A percentile compares a stretch with the other conserved stretches of the same genome.
phyloP scores from a whole-genome alignment of 2,797 vertebrate genomes.

The Todus mexicanus region DNA sequence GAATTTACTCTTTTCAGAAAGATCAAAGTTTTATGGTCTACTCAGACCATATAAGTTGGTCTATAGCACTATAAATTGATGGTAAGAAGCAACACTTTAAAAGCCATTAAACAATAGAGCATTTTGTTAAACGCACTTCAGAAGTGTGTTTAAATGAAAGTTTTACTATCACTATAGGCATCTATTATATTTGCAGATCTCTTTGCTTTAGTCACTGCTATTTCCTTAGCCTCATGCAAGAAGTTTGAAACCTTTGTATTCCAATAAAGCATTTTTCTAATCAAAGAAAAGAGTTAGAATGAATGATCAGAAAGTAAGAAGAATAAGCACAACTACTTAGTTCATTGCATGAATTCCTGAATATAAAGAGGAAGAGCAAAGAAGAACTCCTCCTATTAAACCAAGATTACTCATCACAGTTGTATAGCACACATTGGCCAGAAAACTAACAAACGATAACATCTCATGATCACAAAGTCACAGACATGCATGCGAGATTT shows the following conservation, averaged over 20 bases:
- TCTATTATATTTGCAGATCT: neutral
- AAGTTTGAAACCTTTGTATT: neutral
- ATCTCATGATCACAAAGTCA: constrained; percentile 1
- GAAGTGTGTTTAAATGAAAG: neutral
- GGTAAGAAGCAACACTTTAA: neutral
- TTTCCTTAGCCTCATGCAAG: neutral
- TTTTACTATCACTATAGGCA: neutral
- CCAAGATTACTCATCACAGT: neutral
- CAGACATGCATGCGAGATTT: neutral
- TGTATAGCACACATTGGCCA: neutral
- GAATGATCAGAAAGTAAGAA: neutral
- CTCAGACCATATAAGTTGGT: neutral
- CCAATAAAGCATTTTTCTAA: neutral
- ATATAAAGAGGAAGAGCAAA: neutral
- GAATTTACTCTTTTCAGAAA: neutral
- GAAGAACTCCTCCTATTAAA: neutral
- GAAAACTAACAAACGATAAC: neutral
- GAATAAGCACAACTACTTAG: neutral
- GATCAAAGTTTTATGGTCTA: neutral
- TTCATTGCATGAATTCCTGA: neutral
- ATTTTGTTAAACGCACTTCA: neutral
- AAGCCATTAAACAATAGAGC: neutral
- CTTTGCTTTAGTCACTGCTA: neutral
- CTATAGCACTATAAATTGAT: neutral
- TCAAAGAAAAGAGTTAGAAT: neutral